Conservation (phyloP, 2,888 invertebrate species). For the Rotaria socialis region DNA sequence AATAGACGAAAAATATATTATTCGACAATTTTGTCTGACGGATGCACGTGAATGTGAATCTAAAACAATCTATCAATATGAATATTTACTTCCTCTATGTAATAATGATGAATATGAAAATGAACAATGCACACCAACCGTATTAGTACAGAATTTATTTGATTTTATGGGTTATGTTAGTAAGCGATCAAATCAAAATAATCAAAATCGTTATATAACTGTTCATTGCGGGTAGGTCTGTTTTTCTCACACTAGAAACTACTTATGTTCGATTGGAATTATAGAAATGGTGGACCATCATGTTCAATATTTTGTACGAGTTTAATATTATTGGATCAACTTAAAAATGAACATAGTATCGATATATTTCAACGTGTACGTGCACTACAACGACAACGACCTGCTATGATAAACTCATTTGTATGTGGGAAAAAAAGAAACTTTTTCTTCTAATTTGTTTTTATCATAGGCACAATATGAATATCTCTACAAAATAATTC, state of each 20-base stretch:
- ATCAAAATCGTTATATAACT: neutral
- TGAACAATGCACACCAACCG: neutral
- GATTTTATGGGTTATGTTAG: neutral
- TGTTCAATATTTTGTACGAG: neutral
- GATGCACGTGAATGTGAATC: constrained; percentile 12
- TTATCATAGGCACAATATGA: neutral
- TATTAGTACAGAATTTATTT: neutral
- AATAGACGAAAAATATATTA: neutral
- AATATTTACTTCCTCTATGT: neutral
- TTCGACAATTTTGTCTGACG: neutral
- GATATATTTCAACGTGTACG: constrained; percentile 8
- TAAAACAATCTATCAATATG: constrained; percentile 29
- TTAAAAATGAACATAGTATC: constrained; percentile 9
- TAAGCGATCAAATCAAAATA: neutral
- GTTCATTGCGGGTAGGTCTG: constrained; percentile 1
- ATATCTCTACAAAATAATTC: neutral
- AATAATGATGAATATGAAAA: constrained; percentile 1
- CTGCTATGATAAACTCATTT: neutral
- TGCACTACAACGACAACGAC: neutral
- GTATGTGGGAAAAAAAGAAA: neutral
- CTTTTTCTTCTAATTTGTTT: neutral
- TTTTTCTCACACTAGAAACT: too few relatives aligned
- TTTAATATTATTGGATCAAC: neutral
- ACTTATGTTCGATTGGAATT: neutral
- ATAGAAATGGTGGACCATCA: neutral